Percentiles rank a stretch among this genome's conserved stretches.
Conservation (phyloP, 2,888 invertebrate species). For the Noctua comes region DNA sequence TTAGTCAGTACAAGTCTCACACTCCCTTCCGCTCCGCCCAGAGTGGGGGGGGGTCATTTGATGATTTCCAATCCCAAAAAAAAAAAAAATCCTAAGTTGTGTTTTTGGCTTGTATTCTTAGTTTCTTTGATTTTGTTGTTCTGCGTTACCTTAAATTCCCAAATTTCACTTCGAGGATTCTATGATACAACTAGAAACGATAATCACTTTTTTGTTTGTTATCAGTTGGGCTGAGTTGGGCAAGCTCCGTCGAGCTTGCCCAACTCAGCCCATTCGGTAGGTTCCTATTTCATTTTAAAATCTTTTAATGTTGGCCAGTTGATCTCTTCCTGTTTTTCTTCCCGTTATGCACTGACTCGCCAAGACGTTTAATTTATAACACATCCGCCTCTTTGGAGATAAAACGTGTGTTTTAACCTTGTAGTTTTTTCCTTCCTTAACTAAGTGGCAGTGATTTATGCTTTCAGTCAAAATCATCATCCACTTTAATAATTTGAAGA, state of each 20-base stretch:
- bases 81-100: no score
- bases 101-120: neutral
- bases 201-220: neutral
- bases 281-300: neutral
- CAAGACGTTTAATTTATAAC: conserved; percentile 5
- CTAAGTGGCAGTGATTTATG: conserved; percentile 28
- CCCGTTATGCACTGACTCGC: neutral
- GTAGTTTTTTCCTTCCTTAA: conserved; percentile 8
- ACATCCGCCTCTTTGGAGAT: neutral
- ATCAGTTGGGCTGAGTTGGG: neutral
- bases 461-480: neutral
- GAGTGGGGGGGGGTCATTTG: no score
- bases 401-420: conserved; percentile 4
- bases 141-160: neutral
- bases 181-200: neutral
- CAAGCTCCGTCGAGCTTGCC: no score
- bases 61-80: no score
- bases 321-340: neutral
- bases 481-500: conserved; percentile 4
- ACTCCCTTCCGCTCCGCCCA: no score
- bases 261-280: neutral
- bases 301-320: neutral
- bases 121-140: neutral
- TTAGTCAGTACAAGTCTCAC: no score
- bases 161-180: neutral